A percentile compares a stretch with the other conserved stretches of the same genome.
These are phyloP conservation scores for Porites rus DNA, from an alignment of 92 coral and sea anemone species.

Conservation along the genomic window DNA sequence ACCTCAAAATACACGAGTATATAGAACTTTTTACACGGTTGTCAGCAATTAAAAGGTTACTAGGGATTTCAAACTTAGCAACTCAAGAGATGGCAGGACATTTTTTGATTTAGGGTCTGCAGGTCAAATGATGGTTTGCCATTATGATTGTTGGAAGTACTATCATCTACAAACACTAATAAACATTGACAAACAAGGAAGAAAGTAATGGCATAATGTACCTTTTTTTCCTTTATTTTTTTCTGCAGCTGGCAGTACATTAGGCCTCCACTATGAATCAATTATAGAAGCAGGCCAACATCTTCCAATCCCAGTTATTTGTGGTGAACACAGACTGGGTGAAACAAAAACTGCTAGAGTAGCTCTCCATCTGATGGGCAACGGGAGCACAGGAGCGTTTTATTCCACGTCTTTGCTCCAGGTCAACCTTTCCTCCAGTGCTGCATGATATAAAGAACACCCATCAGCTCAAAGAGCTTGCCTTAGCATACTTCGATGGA, in stretches of 20 bases:
- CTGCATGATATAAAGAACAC: conserved; percentile 40
- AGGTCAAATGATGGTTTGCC: too few relatives aligned
- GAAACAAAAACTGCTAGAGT: conserved; percentile 56
- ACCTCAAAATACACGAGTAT: too few relatives aligned
- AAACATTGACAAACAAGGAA: too few relatives aligned
- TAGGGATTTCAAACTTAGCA: too few relatives aligned
- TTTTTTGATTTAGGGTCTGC: too few relatives aligned
- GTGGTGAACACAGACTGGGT: conserved; percentile 58
- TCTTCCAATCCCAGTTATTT: conserved; percentile 52
- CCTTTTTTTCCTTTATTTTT: not conserved
- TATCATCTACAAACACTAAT: too few relatives aligned
- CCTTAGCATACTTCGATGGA: conserved; percentile 28
- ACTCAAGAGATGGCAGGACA: too few relatives aligned
- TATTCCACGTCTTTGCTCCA: conserved; percentile 56
- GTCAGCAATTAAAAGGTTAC: too few relatives aligned
- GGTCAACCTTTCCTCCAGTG: conserved; percentile 65
- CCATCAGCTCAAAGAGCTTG: conserved; percentile 31
- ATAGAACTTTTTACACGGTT: too few relatives aligned
- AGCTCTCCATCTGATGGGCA: conserved; percentile 53
- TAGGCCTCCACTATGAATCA: conserved; percentile 59
- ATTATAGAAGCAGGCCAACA: not conserved
- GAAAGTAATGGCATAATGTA: too few relatives aligned
- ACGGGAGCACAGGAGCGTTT: conserved; percentile 27
- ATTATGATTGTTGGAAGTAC: too few relatives aligned
- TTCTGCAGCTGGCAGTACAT: conserved; percentile 37